Evolutionary conservation across 1,140 invertebrate genomes (phyloP), one percentile per base, ranked within the genome.

Genomic region (Drosophila erecta): DNA sequence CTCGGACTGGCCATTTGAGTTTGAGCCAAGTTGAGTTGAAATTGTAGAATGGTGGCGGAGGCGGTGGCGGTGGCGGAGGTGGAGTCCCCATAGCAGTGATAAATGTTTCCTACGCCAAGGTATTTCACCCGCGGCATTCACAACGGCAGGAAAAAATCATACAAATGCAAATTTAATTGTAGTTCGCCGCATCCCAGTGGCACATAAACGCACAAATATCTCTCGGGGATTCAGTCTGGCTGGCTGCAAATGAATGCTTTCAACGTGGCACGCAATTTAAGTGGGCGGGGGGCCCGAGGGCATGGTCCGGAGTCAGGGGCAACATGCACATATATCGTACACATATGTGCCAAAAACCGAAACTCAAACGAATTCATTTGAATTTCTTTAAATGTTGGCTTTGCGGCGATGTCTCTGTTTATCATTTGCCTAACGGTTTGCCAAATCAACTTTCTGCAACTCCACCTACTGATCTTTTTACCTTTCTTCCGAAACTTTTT

Each of bases 161-260:
- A 91, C 90, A 91, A 91, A 91, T 91, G 90, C 90, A 91, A 91
- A 91, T 91, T 91, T 91, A 91, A 91, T 91, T 91, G 90, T 89
- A 90, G 84, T 86, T 72, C 56, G 72, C 73, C 72, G 61, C 72
- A 65, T 64, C 73, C 67, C 83, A 83, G 72, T 77, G 70, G 76
- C 83, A 79, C 59, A 67, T 62, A 67, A 67, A 67, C 64, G 64
- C 64, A 67, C 64, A 67, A 67, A 67, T 65, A 66, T 65, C 46
- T 70, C 35, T 70, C 65, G 41, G 65, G 64, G 43, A 53, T 40
- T 62, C 46, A 53, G 44, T 62, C 46, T 56, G 20, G 40, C 46
- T 56, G 20, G 40, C 43, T 43, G 47, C 69, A 89, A 89, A 89
- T 89, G 84, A 89, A 89, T 84, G 81, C 81, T 86, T 86, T 87